phyloP scores from a whole-genome alignment of 1,140 invertebrate species.

The Brachionus plicatilis region DNA sequence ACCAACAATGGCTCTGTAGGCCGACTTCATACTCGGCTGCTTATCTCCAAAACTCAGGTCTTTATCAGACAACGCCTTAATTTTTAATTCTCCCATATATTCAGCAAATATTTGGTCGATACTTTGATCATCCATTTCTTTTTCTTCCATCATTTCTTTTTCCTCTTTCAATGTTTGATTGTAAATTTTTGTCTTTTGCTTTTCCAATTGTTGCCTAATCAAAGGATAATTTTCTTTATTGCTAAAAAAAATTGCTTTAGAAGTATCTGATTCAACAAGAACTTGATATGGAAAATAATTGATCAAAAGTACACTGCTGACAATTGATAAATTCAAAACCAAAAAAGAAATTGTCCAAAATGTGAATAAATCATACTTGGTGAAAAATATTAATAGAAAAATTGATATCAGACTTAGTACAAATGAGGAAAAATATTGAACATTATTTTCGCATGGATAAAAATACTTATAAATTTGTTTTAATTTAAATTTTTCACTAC shows the following conservation, averaged over 20 bases:
- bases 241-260: neutral
- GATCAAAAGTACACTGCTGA: neutral
- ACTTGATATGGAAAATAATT: slow-evolving; percentile 34
- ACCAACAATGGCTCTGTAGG: neutral
- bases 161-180: neutral
- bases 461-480: neutral
- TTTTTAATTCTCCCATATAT: neutral
- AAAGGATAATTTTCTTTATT: neutral
- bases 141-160: neutral
- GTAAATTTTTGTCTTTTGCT: slow-evolving; percentile 3
- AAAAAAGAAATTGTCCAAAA: slow-evolving; percentile 16
- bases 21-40: neutral
- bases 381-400: neutral
- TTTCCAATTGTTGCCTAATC: neutral
- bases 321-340: neutral
- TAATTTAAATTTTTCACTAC: neutral
- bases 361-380: neutral
- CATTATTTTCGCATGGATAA: neutral
- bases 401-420: neutral
- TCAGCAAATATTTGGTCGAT: slow-evolving; percentile 15
- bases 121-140: neutral
- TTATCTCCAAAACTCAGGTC: neutral
- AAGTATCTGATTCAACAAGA: neutral
- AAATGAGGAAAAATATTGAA: neutral
- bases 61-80: neutral